These are phyloP conservation scores for Fukomys damarensis DNA, from an alignment of 2,113 vertebrate genomes.

Conservation along the genomic window DNA sequence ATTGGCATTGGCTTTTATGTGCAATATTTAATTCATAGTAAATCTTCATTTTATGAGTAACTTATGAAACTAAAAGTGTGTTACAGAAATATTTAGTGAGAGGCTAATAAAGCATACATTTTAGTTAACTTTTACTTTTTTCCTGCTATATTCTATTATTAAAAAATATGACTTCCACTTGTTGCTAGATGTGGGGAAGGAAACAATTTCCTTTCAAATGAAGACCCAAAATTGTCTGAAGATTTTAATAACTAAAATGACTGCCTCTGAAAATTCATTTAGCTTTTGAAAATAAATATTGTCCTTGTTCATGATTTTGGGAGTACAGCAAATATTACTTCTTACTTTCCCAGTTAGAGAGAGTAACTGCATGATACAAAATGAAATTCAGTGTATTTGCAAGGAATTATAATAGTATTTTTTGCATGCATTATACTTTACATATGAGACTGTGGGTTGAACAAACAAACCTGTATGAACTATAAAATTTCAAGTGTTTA, in stretches of 20 bases:
- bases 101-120: not conserved
- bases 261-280: not conserved
- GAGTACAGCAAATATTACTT: not conserved
- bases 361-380: not conserved
- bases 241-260: slow-evolving; percentile 62
- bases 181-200: not conserved
- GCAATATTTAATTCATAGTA: not conserved
- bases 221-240: slow-evolving; percentile 23
- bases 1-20: not conserved
- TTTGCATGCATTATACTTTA: not conserved
- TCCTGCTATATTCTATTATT: not conserved
- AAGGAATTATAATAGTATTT: not conserved
- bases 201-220: slow-evolving; percentile 23
- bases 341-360: not conserved
- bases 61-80: not conserved
- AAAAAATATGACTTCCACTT: not conserved
- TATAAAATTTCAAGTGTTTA: not conserved
- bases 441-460: not conserved
- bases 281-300: slow-evolving; percentile 18
- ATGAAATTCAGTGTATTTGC: not conserved
- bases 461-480: not conserved
- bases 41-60: not conserved
- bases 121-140: not conserved
- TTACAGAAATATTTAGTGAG: not conserved
- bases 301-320: not conserved